Base-by-base conservation (phyloP, 2,888 invertebrate genomes). In the Macrophya annulata region DNA sequence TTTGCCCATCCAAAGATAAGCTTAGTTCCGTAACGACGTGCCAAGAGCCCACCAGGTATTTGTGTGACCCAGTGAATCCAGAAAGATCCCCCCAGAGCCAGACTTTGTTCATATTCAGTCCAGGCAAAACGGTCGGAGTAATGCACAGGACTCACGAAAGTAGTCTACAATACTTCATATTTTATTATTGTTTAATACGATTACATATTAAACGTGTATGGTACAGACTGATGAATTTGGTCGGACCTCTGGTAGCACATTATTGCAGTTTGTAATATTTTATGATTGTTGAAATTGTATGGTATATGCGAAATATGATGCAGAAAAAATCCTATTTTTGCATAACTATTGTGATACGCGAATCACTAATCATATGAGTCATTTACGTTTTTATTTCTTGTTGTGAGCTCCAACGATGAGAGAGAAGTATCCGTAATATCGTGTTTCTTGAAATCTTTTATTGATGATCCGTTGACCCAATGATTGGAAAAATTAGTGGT, bases 31-130 rank as follows among this genome's bases (percentile, higher is more conserved):
- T 96, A 96, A 87, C 95, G 95, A 85, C 95, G 95, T 0, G 96
- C 96, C 81, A 97, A 90, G 85, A 96, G 93, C 45, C 97, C 97
- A 45, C 97, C 97, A 0, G 97, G 97, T 51, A 97, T 93, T 93
- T 97, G 97, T 0, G 96, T 95, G 0, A 95, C 76, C 95, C 96
- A 96, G 90, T 97, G 96, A 1, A 96, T 93, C 96, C 96, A 97
- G 92, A 96, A 97, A 90, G 96, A 97, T 0, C 96, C 95, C 0
- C 96, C 96, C 84, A 97, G 92, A 10, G 96, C 94, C 62, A 95
- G 89, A 10, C 96, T 96, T 91, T 96, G 96, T 85, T 96, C 94
- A 88, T 95, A 95, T 89, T 96, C 96, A 89, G 95, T 95, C 96
- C 97, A 97, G 31, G 94, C 91, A 89, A 96, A 96, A 31, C 91